A percentile compares a stretch with the other conserved stretches of the same genome.
These are phyloP conservation scores for Bathynomus jamesi DNA, from an alignment of 1,140 invertebrate genomes.

Conservation along the genomic window DNA sequence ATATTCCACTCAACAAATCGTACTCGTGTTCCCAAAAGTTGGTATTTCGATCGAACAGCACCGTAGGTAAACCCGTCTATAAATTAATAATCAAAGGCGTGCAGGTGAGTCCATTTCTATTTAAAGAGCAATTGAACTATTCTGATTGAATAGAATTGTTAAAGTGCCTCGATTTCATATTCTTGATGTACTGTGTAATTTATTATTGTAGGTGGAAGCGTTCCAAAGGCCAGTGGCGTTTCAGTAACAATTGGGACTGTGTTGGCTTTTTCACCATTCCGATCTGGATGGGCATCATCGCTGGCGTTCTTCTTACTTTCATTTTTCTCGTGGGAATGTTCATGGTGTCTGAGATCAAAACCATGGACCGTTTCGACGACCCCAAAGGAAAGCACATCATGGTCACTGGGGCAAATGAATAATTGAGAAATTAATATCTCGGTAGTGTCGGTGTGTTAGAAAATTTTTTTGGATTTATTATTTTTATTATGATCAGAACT, in stretches of 20 bases:
- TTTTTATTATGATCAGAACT: too few relatives aligned
- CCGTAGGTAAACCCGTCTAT: background rate
- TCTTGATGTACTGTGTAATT: too few relatives aligned
- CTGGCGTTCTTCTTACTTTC: conserved; percentile 63
- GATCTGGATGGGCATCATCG: conserved; percentile 83
- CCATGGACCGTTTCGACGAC: conserved; percentile 97
- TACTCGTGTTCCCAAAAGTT: conserved; percentile 14
- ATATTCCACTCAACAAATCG: conserved; percentile 23
- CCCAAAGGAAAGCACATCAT: conserved; percentile 94
- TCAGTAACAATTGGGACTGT: conserved; percentile 55
- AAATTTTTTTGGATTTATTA: too few relatives aligned
- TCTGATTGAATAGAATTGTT: too few relatives aligned
- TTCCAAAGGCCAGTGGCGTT: background rate
- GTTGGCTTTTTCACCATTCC: conserved; percentile 80
- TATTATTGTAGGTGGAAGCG: too few relatives aligned
- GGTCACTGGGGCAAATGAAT: conserved; percentile 58
- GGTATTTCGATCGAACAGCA: conserved; percentile 5
- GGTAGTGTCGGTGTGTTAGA: too few relatives aligned
- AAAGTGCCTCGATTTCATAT: too few relatives aligned
- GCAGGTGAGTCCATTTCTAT: conserved; percentile 13
- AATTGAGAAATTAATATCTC: too few relatives aligned
- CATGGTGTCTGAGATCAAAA: conserved; percentile 90
- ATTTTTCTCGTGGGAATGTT: conserved; percentile 78
- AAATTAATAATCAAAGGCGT: conserved; percentile 17
- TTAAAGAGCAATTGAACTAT: too few relatives aligned